A percentile compares a stretch with the other conserved stretches of the same genome.
Evolutionary conservation across 2,113 vertebrate species (phyloP).

Genomic region (Sturnus vulgaris): DNA sequence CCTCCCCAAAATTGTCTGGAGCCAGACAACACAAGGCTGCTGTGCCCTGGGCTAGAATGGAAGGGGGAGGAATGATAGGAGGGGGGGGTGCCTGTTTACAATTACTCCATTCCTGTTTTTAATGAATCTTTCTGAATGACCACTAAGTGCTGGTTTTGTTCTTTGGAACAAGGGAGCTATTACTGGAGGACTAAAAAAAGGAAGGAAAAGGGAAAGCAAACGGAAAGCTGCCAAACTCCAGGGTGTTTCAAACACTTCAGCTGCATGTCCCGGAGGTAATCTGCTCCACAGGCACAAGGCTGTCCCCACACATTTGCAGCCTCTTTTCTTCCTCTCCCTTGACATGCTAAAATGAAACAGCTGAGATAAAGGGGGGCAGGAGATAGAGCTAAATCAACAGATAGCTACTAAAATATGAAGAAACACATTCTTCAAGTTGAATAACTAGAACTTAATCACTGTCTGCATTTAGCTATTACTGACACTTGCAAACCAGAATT

Average conservation of each 20-base stretch:
- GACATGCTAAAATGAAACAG: background rate
- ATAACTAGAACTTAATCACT: background rate
- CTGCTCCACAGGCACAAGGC: slow-evolving; percentile 49
- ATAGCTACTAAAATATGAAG: background rate
- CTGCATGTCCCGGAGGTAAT: slow-evolving; percentile 69
- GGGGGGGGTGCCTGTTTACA: slow-evolving; percentile 73
- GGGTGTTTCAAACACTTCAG: slow-evolving; percentile 56
- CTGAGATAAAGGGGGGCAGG: background rate
- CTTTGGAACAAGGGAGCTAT: slow-evolving; percentile 84
- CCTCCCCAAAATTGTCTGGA: slow-evolving; percentile 25
- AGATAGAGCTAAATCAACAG: background rate
- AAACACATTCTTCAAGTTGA: background rate
- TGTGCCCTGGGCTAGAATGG: slow-evolving; percentile 50
- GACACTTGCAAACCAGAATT: background rate
- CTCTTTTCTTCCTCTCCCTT: background rate
- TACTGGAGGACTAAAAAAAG: slow-evolving; percentile 79
- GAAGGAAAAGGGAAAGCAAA: slow-evolving; percentile 84
- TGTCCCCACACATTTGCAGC: slow-evolving; percentile 20
- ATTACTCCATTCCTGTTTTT: slow-evolving; percentile 75
- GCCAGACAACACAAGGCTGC: slow-evolving; percentile 45
- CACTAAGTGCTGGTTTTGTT: slow-evolving; percentile 80
- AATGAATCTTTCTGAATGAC: slow-evolving; percentile 85
- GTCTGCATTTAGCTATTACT: background rate
- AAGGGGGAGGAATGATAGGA: background rate
- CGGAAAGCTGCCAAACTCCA: slow-evolving; percentile 76